These are phyloP conservation scores for Sinella curviseta DNA, from an alignment of 1,140 invertebrate genomes.

Conservation along the genomic window DNA sequence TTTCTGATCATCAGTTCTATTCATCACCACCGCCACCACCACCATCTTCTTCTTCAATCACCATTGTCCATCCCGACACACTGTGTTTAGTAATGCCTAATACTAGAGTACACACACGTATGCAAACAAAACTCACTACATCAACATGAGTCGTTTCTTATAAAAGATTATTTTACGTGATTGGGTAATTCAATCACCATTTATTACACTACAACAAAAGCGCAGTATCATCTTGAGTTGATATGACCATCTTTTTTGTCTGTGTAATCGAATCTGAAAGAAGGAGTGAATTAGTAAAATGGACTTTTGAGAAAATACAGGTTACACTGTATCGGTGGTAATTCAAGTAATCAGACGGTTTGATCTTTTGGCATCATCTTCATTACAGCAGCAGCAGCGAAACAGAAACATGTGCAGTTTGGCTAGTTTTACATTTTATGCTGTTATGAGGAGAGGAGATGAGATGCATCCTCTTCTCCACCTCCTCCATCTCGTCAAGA, in stretches of 20 bases:
- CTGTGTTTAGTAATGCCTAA: too few species aligned
- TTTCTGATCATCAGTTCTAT: neutral
- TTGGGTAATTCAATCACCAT: neutral
- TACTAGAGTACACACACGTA: too few species aligned
- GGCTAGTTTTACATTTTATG: neutral
- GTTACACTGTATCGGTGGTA: neutral
- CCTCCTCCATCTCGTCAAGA: neutral
- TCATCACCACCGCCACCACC: neutral
- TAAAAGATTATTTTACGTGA: neutral
- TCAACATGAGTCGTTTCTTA: neutral
- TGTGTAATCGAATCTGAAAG: neutral
- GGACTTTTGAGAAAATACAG: neutral
- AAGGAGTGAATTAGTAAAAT: neutral
- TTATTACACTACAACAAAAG: neutral
- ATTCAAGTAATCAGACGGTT: neutral
- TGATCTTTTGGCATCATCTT: neutral
- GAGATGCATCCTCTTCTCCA: neutral
- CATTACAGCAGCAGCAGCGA: neutral
- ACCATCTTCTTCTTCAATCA: neutral
- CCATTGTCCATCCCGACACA: too few species aligned
- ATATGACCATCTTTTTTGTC: neutral
- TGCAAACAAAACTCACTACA: too few species aligned
- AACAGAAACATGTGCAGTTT: neutral
- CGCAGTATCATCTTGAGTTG: neutral
- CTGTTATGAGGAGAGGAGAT: neutral